A percentile compares a stretch with the other conserved stretches of the same genome.
Evolutionary conservation across 2,888 invertebrate genomes (phyloP).

Genomic region (Andricus curvator): DNA sequence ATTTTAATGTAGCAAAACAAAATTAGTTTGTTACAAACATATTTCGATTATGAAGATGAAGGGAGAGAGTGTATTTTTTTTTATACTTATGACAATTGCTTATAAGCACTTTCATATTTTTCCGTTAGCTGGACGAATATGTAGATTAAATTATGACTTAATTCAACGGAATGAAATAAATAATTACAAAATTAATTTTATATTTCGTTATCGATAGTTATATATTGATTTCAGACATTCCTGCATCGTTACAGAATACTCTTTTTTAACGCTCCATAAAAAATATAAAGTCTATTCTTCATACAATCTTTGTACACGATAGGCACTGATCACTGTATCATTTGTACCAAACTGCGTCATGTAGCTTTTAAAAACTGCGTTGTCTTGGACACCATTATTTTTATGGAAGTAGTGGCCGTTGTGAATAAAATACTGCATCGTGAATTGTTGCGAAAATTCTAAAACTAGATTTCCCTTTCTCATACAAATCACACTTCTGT

Average conservation of each 20-base stretch:
- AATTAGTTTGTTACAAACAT: too few species aligned
- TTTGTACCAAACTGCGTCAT: not conserved
- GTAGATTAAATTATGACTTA: too few species aligned
- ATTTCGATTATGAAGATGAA: too few species aligned
- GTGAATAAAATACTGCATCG: slow-evolving; percentile 81
- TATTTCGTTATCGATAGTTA: not conserved
- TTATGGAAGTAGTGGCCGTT: slow-evolving; percentile 49
- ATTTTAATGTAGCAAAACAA: too few species aligned
- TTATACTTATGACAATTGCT: too few species aligned
- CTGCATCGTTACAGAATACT: not conserved
- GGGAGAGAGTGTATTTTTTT: too few species aligned
- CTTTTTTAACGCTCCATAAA: slow-evolving; percentile 31
- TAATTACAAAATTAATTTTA: not conserved
- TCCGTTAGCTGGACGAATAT: too few species aligned
- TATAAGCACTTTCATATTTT: too few species aligned
- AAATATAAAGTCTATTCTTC: slow-evolving; percentile 32
- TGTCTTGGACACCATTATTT: slow-evolving; percentile 11
- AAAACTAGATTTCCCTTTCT: slow-evolving; percentile 73
- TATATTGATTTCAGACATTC: slow-evolving; percentile 7
- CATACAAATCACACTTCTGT: slow-evolving; percentile 72
- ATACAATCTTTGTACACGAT: slow-evolving; percentile 38
- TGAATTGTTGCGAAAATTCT: slow-evolving; percentile 82
- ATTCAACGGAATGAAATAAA: not conserved
- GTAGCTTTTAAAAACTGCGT: slow-evolving; percentile 20
- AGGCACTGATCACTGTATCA: slow-evolving; percentile 19